phyloP scores from a whole-genome alignment of 92 coral and sea anemone genomes.

The Porites lobata region DNA sequence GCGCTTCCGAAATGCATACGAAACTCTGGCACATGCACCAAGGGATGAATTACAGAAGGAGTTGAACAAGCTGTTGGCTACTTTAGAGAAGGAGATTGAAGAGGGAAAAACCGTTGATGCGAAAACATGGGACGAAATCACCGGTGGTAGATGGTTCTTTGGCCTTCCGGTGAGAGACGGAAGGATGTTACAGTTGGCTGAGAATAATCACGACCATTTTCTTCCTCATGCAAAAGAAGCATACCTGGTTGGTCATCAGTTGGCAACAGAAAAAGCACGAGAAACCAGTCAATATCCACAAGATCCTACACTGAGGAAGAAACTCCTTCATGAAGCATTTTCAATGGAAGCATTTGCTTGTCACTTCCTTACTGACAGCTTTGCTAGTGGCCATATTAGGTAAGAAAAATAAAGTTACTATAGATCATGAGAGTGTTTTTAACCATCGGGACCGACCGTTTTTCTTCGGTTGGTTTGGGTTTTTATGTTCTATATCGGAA shows the following conservation, averaged over 20 bases:
- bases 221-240: slow-evolving; percentile 67
- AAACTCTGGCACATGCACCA: slow-evolving; percentile 6
- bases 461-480: too few species aligned
- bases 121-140: slow-evolving; percentile 41
- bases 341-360: slow-evolving; percentile 83
- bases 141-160: slow-evolving; percentile 72
- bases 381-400: slow-evolving; percentile 80
- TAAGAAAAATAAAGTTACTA: neutral
- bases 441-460: too few species aligned
- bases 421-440: too few species aligned
- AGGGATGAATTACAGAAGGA: neutral
- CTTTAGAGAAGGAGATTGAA: neutral
- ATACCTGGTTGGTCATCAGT: slow-evolving; percentile 64
- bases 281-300: slow-evolving; percentile 44
- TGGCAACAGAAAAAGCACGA: slow-evolving; percentile 73
- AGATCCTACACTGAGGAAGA: slow-evolving; percentile 7
- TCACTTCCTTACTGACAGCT: slow-evolving; percentile 80
- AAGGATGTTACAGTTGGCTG: slow-evolving; percentile 63
- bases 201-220: slow-evolving; percentile 78
- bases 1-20: slow-evolving; percentile 23
- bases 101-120: too few species aligned
- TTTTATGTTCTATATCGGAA: too few species aligned
- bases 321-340: slow-evolving; percentile 54
- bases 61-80: neutral
- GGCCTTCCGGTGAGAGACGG: slow-evolving; percentile 64